phyloP scores from a whole-genome alignment of 1,140 invertebrate genomes.

The Trachymyrmex cornetzi region DNA sequence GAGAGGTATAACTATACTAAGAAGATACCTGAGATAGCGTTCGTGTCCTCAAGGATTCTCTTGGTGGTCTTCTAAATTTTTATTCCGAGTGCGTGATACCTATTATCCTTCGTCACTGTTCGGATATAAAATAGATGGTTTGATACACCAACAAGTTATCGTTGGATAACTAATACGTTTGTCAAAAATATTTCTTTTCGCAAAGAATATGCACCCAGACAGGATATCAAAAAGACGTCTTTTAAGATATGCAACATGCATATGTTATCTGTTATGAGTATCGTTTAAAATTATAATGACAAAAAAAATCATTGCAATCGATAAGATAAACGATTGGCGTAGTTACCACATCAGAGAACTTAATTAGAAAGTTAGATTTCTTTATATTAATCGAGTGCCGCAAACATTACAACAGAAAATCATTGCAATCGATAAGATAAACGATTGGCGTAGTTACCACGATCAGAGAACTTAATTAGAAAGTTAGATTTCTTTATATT shows the following conservation, averaged over 20 bases:
- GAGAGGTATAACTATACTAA: neutral
- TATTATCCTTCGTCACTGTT: neutral
- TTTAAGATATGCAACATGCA: too few relatives aligned
- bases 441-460: neutral
- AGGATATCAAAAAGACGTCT: neutral
- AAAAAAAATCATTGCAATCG: neutral
- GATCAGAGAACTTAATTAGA: neutral
- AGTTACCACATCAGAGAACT: neutral
- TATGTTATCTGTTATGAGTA: neutral
- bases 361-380: neutral
- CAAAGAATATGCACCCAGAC: too few relatives aligned
- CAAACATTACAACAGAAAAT: slow-evolving; percentile 22
- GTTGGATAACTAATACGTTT: neutral
- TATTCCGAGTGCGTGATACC: neutral
- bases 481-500: slow-evolving; percentile 24
- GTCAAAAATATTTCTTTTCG: neutral
- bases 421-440: neutral
- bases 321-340: neutral
- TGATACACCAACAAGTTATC: neutral
- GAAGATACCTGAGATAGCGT: slow-evolving; percentile 1
- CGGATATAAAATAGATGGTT: neutral
- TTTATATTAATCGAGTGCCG: slow-evolving; percentile 25
- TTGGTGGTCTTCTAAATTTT: neutral
- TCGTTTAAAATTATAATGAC: neutral
- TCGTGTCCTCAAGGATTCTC: neutral